These are phyloP conservation scores for Gorsachius magnificus DNA, from an alignment of 2,797 vertebrate species.

Conservation along the genomic window DNA sequence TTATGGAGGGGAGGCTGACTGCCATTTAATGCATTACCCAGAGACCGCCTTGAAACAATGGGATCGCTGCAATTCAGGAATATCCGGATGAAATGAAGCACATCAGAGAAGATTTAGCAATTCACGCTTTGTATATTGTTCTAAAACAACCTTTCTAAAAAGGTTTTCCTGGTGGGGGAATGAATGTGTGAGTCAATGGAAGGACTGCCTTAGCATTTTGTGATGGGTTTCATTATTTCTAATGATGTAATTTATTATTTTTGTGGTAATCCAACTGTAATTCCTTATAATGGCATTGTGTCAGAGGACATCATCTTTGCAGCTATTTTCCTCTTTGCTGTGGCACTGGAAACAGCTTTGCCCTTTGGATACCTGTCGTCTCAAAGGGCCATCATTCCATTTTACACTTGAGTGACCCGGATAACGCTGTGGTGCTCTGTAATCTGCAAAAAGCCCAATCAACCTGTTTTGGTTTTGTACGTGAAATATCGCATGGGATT, in stretches of 20 bases:
- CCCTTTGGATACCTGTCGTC: neutral
- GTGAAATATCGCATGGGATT: neutral
- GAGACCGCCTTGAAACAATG: neutral
- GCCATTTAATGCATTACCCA: neutral
- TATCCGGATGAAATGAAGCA: neutral
- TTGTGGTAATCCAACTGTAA: neutral
- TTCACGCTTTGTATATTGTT: neutral
- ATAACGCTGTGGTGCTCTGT: neutral
- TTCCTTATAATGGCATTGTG: neutral
- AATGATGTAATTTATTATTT: conserved; percentile 21
- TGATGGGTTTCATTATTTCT: neutral
- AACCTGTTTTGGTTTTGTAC: neutral
- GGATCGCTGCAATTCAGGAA: neutral
- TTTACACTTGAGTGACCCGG: neutral
- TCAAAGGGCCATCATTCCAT: neutral
- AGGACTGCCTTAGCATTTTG: neutral
- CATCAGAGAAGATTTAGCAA: neutral
- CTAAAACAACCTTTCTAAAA: neutral
- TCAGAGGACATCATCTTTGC: neutral
- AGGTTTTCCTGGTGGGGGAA: neutral
- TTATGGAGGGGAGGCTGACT: neutral
- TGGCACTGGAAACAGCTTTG: neutral
- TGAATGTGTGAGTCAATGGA: neutral
- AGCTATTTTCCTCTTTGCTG: neutral
- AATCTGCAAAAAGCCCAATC: neutral